phyloP scores from a whole-genome alignment of 2,797 vertebrate species.

The Argyrosomus regius region DNA sequence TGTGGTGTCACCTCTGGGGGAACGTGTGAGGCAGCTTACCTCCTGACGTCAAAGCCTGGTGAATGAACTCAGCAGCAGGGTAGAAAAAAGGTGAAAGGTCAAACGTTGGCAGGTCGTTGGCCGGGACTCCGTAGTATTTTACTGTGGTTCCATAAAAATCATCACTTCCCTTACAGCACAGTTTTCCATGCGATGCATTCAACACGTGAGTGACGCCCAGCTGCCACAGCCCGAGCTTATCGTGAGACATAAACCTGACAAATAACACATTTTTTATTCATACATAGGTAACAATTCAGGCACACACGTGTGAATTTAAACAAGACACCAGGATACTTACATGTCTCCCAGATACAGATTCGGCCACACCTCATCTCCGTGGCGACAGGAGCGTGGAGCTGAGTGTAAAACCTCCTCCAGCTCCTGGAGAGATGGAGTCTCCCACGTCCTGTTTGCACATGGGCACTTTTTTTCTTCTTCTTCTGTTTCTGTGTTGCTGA shows the following conservation, averaged over 20 bases:
- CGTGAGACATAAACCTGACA: conserved; percentile 81
- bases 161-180: conserved; percentile 86
- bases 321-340: conserved; percentile 83
- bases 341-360: conserved; percentile 94
- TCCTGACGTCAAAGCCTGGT: conserved; percentile 80
- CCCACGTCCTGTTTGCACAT: conserved; percentile 16
- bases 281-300: not conserved
- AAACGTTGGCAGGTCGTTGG: conserved; percentile 84
- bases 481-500: conserved; percentile 1
- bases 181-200: conserved; percentile 90
- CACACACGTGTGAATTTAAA: not conserved
- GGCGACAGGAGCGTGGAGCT: conserved; percentile 88
- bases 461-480: conserved; percentile 1
- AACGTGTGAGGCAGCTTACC: conserved; percentile 70
- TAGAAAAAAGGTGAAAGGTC: conserved; percentile 83
- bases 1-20: not conserved
- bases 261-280: conserved; percentile 20
- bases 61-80: conserved; percentile 82
- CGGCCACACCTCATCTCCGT: conserved; percentile 94
- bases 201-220: conserved; percentile 88
- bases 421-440: conserved; percentile 82
- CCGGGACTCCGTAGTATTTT: conserved; percentile 83
- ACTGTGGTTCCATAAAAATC: conserved; percentile 87
- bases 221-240: conserved; percentile 86
- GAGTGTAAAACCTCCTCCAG: conserved; percentile 89